These are phyloP conservation scores for Pyrgilauda ruficollis DNA, from an alignment of 2,113 vertebrate genomes.

Conservation along the genomic window DNA sequence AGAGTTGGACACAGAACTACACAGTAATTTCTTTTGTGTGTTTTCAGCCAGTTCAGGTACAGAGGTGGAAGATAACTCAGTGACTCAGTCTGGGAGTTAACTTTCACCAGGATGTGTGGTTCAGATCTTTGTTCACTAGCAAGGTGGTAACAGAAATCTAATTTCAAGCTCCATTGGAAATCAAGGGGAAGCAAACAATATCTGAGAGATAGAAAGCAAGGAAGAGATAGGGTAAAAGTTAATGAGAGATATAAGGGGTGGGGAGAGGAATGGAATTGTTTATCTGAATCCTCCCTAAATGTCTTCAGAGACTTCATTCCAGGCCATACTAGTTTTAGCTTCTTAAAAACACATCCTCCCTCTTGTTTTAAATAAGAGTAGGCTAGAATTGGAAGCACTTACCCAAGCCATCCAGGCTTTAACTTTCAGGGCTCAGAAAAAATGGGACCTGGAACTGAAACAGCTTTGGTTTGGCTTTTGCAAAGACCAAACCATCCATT, in stretches of 20 bases:
- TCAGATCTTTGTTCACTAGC: neutral
- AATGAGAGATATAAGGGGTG: neutral
- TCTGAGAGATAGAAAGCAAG: neutral
- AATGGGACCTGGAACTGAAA: constrained; percentile 1
- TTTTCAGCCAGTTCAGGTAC: neutral
- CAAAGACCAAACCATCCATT: neutral
- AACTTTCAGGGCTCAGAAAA: constrained; percentile 3
- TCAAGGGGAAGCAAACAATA: neutral
- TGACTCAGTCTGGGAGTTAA: neutral
- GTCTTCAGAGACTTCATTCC: neutral
- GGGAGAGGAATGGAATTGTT: neutral
- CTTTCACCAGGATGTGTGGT: neutral
- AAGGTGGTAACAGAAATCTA: constrained; percentile 11
- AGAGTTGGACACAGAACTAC: neutral
- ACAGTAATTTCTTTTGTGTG: neutral
- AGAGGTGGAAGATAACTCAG: neutral
- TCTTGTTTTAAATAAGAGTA: constrained; percentile 25
- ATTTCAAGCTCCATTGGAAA: constrained; percentile 33
- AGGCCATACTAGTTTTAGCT: neutral
- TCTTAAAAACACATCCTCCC: constrained; percentile 34
- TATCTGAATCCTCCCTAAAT: constrained; percentile 9
- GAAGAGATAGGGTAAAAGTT: neutral
- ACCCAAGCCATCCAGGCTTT: neutral
- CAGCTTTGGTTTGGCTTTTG: constrained; percentile 18
- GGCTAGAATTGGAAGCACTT: constrained; percentile 44